Base-by-base conservation (phyloP, 2,113 vertebrate genomes). In the Cynoglossus semilaevis region DNA sequence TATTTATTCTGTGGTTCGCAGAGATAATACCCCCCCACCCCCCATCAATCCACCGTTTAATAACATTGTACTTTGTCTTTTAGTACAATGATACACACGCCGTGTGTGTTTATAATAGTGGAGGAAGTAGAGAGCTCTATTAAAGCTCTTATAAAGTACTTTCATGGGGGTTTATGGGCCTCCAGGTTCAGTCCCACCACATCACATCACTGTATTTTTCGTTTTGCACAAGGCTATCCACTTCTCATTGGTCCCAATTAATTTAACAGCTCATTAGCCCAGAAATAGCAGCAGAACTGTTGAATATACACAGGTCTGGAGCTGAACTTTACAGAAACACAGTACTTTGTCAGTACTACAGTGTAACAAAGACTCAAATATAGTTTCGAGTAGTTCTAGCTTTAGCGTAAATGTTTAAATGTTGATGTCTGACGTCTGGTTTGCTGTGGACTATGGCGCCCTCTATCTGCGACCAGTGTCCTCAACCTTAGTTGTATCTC, bases 11-110 rank as follows among this genome's bases (percentile, higher is more conserved):
- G 51, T 15, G 34, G 14, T 48, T 37, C 57, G 43, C 22, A 50
- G 42, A 63, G 17, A 70, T 63, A 64, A 70, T 72, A 41, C 64
- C 70, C 79, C 68, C 34, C 66, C 64, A 73, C 79, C 68, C 34
- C 66, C 53, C 74, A 58, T 37, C 12, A 9, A 45, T 58, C 59
- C 55, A 36, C 13, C 44, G 35, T 73, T 73, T 56, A 41, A 65
- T 46, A 42, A 48, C 38, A 62, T 65, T 66, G 8, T 46, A 72
- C 14, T 14, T 6, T n/a, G 11, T 41, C n/a, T 59, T n/a, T 45
- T 42, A 43, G 34, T 42, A 11, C 4, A 19, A 19, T 6, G 22
- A 4, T 29, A 29, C 22, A 6, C 22, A 6, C 15, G 34, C 15
- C 50, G 43, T 64, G 48, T 41, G 54, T 29, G 35, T 43, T 58